Percentiles rank a stretch among this genome's conserved stretches.
Conservation (phyloP, 30 jellyfish, hydroid and myxozoan genomes). For the Catostylus mosaicus region DNA sequence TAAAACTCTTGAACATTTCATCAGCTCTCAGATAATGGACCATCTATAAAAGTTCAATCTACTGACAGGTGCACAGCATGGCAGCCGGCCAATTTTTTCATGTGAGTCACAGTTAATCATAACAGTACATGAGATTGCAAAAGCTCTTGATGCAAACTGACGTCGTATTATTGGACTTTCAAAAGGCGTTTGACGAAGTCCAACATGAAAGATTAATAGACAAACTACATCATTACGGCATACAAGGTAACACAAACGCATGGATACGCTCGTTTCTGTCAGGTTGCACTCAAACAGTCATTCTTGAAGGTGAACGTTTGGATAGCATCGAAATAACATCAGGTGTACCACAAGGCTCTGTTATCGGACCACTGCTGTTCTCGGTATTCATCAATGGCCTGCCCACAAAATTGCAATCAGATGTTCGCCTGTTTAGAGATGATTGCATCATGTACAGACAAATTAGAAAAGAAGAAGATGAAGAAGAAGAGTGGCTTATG, state of each 20-base stretch:
- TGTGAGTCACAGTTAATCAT: slow-evolving; percentile 35
- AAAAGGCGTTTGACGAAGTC: slow-evolving; percentile 13
- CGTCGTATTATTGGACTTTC: not conserved
- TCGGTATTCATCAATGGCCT: not conserved
- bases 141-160: slow-evolving; percentile 14
- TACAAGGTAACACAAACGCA: slow-evolving; percentile 2
- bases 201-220: slow-evolving; percentile 4
- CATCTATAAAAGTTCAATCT: slow-evolving; percentile 13
- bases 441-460: slow-evolving; percentile 24
- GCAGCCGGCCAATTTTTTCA: not conserved
- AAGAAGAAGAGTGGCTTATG: slow-evolving; percentile 22
- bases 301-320: slow-evolving; percentile 17
- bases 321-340: slow-evolving; percentile 32
- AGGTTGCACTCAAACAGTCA: slow-evolving; percentile 18
- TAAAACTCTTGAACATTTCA: slow-evolving; percentile 8
- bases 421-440: slow-evolving; percentile 24
- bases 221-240: slow-evolving; percentile 15
- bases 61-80: slow-evolving; percentile 45
- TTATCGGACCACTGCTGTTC: slow-evolving; percentile 9
- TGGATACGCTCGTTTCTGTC: slow-evolving; percentile 9
- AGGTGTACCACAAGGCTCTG: slow-evolving; percentile 50
- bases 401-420: slow-evolving; percentile 1
- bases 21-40: slow-evolving; percentile 27
- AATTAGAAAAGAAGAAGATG: slow-evolving; percentile 5
- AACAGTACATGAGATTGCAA: slow-evolving; percentile 10